Base-by-base conservation (phyloP, 2,797 vertebrate species). In the Myripristis jacobus region DNA sequence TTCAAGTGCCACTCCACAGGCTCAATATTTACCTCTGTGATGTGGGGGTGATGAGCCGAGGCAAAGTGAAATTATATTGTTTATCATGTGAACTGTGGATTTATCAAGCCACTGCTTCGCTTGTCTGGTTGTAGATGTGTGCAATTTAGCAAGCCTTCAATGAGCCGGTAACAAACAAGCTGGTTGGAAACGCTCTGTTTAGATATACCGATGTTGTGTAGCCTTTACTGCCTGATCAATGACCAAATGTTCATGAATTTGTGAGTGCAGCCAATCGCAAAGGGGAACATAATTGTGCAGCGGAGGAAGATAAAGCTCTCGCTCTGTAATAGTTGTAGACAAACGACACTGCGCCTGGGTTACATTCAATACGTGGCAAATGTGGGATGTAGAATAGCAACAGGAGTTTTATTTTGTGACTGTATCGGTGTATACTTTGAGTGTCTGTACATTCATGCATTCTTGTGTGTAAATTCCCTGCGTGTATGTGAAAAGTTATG, bases 161-260 rank as follows among this genome's bases (percentile, higher is more conserved):
- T n/a, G 59, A 62, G 53, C 36, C 6, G 6, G 4, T 15, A 54
- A 51, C 25, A 21, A 2, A 9, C n/a, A n/a, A 41, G 51, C 25
- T 43, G 47, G 54, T 41, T 2, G 38, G 24, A 25, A 9, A 10
- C 31, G 18, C 64, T 59, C 31, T 43, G 47, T 61, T 55, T 53
- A 21, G 57, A 65, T 31, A 6, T 25, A 38, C 46, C 66, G 71
- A 38, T 65, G 75, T 22, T 43, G 41, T 50, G 27, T 0, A 36
- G 43, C 4, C 0, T 70, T 77, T 75, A 65, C 66, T 27, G 63
- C 38, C 66, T 34, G 16, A 75, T 79, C 74, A 53, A 70, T 70
- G 50, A 25, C 66, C 27, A 31, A 3, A 31, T 59, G 0, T 43
- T 66, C 21, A 24, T 67, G 52, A 36, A 15, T 63, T 41, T 71